Percentiles rank a stretch among this genome's conserved stretches.
phyloP scores from a whole-genome alignment of 2,113 vertebrate species.

The Dipodomys stephensi region DNA sequence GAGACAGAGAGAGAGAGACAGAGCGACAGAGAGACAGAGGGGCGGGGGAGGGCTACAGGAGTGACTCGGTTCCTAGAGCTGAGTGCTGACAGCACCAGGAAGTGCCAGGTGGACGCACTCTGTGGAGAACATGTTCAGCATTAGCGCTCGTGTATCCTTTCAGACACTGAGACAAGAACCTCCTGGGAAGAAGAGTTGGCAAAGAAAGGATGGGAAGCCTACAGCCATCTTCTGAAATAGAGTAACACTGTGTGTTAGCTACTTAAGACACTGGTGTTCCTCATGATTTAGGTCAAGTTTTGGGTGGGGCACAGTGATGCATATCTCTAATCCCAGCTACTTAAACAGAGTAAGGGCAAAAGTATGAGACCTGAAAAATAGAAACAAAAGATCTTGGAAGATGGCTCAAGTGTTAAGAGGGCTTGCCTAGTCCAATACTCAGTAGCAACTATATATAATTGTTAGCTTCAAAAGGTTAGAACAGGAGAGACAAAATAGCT shows the following conservation, averaged over 20 bases:
- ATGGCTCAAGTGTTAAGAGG: too few species aligned
- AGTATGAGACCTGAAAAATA: too few species aligned
- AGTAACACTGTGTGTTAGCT: neutral
- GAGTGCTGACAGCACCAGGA: neutral
- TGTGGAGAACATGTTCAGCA: neutral
- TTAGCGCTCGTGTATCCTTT: neutral
- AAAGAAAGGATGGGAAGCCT: neutral
- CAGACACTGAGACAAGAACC: neutral
- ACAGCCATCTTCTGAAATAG: neutral
- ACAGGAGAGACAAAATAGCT: too few species aligned
- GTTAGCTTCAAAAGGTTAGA: too few species aligned
- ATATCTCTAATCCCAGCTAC: too few species aligned
- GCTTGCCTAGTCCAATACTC: too few species aligned
- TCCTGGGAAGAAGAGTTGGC: neutral
- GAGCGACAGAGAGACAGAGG: too few species aligned
- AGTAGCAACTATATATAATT: too few species aligned
- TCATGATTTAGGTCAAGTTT: neutral
- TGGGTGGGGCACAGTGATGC: too few species aligned
- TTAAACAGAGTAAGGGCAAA: too few species aligned
- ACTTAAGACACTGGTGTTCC: neutral
- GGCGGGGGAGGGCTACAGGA: neutral
- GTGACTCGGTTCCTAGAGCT: neutral
- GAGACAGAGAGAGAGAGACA: too few species aligned
- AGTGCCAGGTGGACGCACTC: neutral
- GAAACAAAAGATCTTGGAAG: too few species aligned